Evolutionary conservation across 2,113 vertebrate genomes (phyloP), one percentile per base, ranked within the genome.

Genomic region (Cyprinus carpio): DNA sequence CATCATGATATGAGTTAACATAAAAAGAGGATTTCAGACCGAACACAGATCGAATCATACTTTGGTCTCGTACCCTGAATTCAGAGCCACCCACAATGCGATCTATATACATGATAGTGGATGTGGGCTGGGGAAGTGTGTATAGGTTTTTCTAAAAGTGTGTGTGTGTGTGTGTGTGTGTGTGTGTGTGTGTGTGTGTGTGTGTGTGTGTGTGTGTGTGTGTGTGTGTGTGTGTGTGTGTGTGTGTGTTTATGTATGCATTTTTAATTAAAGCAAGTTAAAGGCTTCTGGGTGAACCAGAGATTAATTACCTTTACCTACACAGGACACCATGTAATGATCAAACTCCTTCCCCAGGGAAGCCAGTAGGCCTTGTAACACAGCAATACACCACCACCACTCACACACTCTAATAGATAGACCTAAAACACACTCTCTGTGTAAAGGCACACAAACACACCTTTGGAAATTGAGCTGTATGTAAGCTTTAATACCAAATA

Each of bases 21-120:
- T 86, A 86, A 86, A 84, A 86, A 84, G 82, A 82, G 84, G 82
- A 81, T 86, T 88, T 84, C n/a, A 31, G 54, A 65, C 46, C 31
- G 34, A 81, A 15, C 80, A 54, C n/a, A 18, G 58, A 67, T 65
- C 40, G 16, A 31, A 56, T 58, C 51, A 58, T 58, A 60, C 54
- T 65, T 65, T 43, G n/a, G 13, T 51, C 49, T 51, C 13, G 23
- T 16, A 56, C 31, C 34, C 20, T 1, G 3, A 29, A 65, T 46
- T 81, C n/a, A 27, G 60, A 43, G 37, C 60, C 60, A 81, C 37
- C 34, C 62, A 69, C 65, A 56, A 46, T 51, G 29, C 65, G 54
- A 37, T 56, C 51, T 46, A 13, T 34, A 82, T 18, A 49, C 40
- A 51, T 65, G 23, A 56, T n/a, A 78, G 31, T 34, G 54, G 11